Evolutionary conservation across 1,140 invertebrate species (phyloP), one percentile per base, ranked within the genome.

Genomic region (Platyura marginata): DNA sequence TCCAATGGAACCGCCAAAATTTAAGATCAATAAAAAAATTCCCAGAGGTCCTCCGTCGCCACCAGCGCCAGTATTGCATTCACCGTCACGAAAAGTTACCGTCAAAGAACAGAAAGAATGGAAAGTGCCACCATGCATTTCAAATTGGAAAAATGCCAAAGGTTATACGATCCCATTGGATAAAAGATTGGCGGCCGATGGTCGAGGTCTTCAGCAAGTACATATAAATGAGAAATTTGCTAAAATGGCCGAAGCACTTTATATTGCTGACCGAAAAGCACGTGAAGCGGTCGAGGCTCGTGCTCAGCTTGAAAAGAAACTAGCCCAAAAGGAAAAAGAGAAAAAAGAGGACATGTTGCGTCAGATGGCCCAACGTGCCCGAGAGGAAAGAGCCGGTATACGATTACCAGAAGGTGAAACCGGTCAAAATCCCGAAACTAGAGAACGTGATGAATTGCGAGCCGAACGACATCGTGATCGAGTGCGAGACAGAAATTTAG

Each of bases 181-280:
- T 62, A 99, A 99, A 67, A 77, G 96, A 51, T 66, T 99, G 49
- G 96, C 95, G 2, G 94, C 95, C 11, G 96, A 99, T 66, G 96
- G 96, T 1, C 69, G 96, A 38, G 95, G 95, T 9, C 65, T 98
- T 0, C 95, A 98, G 55, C 90, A 94, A 59, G 81, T 89, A 15
- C 95, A 98, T 54, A 93, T 98, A 41, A 98, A 98, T 59, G 95
- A 99, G 63, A 98, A 98, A 57, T 99, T 99, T 68, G 91, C 94
- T 1, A 98, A 98, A 61, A 65, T 99, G 25, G 87, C 96, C 0
- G 95, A 98, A 63, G 87, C 95, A 4, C 61, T 99, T 15, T 97
- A 96, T 55, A 96, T 98, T 52, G 94, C 96, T 21, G 96, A 98
- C 59, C 52, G 95, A 60, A 98, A 98, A 65, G 90, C 91, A 1